phyloP scores from a whole-genome alignment of 2,797 vertebrate species.

The Champsocephalus gunnari region DNA sequence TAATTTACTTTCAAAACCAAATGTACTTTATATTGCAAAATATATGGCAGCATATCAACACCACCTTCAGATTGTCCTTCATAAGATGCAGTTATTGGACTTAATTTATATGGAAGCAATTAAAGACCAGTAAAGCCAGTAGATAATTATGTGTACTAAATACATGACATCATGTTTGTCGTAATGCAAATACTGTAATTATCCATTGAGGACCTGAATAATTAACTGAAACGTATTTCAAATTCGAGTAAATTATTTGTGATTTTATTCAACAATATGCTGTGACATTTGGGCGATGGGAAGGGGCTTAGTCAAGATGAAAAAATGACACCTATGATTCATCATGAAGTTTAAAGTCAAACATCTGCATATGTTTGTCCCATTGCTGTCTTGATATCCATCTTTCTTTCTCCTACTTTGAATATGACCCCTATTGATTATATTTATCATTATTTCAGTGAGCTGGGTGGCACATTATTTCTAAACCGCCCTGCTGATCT shows the following conservation, averaged over 20 bases:
- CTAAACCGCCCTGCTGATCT: background rate
- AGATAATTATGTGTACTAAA: background rate
- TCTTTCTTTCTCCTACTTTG: background rate
- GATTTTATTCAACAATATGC: background rate
- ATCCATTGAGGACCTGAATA: background rate
- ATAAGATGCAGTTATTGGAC: conserved; percentile 2
- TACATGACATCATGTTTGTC: background rate
- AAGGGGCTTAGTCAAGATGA: conserved; percentile 1
- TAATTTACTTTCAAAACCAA: conserved; percentile 7
- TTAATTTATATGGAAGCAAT: conserved; percentile 13
- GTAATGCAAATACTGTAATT: background rate
- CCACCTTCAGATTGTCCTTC: conserved; percentile 12
- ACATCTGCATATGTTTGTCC: conserved; percentile 3
- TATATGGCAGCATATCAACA: conserved; percentile 17
- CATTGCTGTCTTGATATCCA: background rate
- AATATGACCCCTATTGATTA: conserved; percentile 41
- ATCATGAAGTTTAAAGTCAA: conserved; percentile 2
- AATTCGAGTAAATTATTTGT: background rate
- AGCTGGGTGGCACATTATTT: background rate
- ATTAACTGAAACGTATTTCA: background rate
- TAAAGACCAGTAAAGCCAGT: background rate
- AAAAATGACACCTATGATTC: background rate
- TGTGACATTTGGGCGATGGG: background rate
- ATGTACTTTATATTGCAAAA: conserved; percentile 12
- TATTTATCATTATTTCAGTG: conserved; percentile 2